These are phyloP conservation scores for Taurulus bubalis DNA, from an alignment of 2,113 vertebrate species.

Conservation along the genomic window DNA sequence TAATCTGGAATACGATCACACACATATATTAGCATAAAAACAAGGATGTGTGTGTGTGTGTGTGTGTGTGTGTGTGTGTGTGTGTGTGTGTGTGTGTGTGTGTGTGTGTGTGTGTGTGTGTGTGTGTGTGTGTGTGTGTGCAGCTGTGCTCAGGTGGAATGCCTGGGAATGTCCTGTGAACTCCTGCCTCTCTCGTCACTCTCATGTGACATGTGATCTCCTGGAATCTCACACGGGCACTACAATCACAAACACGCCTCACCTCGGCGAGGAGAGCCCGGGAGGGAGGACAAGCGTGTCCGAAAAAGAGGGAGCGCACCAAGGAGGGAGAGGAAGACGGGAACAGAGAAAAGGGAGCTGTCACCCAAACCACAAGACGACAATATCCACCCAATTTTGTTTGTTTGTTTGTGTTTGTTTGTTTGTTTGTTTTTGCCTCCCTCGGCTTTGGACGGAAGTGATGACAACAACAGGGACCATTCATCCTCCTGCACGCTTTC, in stretches of 20 bases:
- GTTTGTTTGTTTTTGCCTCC: conserved; percentile 67
- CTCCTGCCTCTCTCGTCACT: conserved; percentile 69
- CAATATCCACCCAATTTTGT: conserved; percentile 38
- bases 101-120: conserved; percentile 30
- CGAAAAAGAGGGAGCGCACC: conserved; percentile 5
- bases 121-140: conserved; percentile 24
- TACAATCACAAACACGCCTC: conserved; percentile 80
- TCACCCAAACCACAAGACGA: conserved; percentile 68
- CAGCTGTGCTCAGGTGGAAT: conserved; percentile 59
- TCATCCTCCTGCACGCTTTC: conserved; percentile 23
- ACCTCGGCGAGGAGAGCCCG: conserved; percentile 59
- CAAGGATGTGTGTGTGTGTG: neutral
- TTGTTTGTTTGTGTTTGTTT: conserved; percentile 63
- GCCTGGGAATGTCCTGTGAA: conserved; percentile 66
- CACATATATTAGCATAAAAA: neutral
- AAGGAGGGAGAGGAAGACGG: conserved; percentile 10
- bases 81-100: conserved; percentile 28
- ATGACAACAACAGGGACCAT: conserved; percentile 23
- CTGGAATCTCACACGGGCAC: conserved; percentile 81
- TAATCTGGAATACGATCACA: neutral
- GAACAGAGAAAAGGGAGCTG: conserved; percentile 54
- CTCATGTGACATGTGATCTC: conserved; percentile 80
- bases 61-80: conserved; percentile 29
- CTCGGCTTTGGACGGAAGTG: conserved; percentile 26
- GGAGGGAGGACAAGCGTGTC: conserved; percentile 47